Conservation (phyloP, 2,888 invertebrate genomes). For the Netelia fuscicornis region DNA sequence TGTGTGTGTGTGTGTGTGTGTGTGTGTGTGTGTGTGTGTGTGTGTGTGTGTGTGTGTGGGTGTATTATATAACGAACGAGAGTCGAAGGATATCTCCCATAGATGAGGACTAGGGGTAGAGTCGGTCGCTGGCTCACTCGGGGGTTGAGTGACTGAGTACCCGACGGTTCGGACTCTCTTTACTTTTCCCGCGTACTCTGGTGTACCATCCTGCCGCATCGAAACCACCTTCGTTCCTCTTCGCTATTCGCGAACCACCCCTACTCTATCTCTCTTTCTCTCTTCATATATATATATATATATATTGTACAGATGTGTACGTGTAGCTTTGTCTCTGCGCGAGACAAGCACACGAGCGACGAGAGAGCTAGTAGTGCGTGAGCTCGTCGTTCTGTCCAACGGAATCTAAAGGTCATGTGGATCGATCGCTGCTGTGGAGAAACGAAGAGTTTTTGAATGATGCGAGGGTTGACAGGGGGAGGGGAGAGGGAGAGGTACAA, state of each 20-base stretch:
- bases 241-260: slow-evolving; percentile 38
- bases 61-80: slow-evolving; percentile 38
- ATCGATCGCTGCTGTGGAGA: slow-evolving; percentile 5
- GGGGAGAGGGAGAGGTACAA: too few relatives aligned
- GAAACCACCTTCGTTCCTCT: slow-evolving; percentile 53
- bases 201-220: slow-evolving; percentile 53
- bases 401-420: slow-evolving; percentile 56
- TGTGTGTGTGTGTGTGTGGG: too few relatives aligned
- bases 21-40: too few relatives aligned
- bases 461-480: too few relatives aligned
- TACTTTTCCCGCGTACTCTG: slow-evolving; percentile 62
- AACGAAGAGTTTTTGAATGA: not conserved
- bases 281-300: not conserved
- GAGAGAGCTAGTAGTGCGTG: slow-evolving; percentile 29
- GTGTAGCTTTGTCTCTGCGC: slow-evolving; percentile 42
- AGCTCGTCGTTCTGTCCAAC: slow-evolving; percentile 28
- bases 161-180: slow-evolving; percentile 67
- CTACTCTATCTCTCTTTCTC: not conserved
- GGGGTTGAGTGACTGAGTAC: slow-evolving; percentile 76
- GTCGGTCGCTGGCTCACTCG: slow-evolving; percentile 72
- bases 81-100: slow-evolving; percentile 81
- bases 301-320: slow-evolving; percentile 19
- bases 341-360: slow-evolving; percentile 51
- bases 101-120: slow-evolving; percentile 75
- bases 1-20: too few relatives aligned